Conservation (phyloP, 2,888 invertebrate species). For the Cantharis rustica region DNA sequence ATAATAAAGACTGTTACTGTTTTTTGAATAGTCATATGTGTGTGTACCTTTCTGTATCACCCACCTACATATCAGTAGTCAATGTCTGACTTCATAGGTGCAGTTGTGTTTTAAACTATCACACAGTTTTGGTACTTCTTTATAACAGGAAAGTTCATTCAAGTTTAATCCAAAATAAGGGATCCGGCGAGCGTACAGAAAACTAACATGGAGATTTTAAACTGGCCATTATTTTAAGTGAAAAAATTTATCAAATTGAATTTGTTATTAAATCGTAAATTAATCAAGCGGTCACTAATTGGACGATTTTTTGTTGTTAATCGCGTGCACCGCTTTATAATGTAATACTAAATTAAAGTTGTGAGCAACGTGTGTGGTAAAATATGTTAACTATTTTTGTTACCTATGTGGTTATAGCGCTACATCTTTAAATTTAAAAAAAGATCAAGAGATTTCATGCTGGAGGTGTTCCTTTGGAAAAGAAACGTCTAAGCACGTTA, state of each 20-base stretch:
- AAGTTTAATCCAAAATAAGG: not conserved
- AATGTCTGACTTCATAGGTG: constrained; percentile 19
- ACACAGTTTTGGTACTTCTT: constrained; percentile 29
- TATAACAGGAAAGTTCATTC: not conserved
- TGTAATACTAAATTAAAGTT: constrained; percentile 13
- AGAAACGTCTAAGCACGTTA: not conserved
- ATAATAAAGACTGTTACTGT: constrained; percentile 24
- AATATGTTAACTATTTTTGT: constrained; percentile 24
- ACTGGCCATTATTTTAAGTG: not conserved
- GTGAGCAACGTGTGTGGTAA: constrained; percentile 28
- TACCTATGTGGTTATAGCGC: constrained; percentile 11
- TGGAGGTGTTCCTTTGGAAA: not conserved
- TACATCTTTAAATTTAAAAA: not conserved
- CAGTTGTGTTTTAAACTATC: constrained; percentile 39
- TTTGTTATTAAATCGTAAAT: not conserved
- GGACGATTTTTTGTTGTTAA: constrained; percentile 12
- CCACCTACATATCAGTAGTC: not conserved
- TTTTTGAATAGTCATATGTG: constrained; percentile 28
- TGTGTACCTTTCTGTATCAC: not conserved
- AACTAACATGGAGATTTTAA: not conserved
- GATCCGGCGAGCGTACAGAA: not conserved
- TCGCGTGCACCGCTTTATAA: constrained; percentile 15
- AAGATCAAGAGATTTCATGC: constrained; percentile 8
- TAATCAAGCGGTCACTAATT: constrained; percentile 13
- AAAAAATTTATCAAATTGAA: not conserved